Base-by-base conservation (phyloP, 1,140 invertebrate species). In the Cydia pomonella region DNA sequence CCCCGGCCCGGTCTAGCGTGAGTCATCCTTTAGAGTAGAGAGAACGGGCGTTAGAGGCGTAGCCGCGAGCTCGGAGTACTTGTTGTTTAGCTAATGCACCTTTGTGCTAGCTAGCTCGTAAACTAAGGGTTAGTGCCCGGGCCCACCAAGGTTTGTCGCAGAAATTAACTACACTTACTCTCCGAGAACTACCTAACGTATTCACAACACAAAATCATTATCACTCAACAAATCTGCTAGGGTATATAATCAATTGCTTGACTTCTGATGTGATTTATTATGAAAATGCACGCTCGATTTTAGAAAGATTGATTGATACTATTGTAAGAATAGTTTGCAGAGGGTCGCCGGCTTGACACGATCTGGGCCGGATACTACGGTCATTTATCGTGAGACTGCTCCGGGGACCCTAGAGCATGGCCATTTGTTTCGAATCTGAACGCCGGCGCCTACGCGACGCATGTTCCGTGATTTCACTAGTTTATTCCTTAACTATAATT, bases 1-100 rank as follows among this genome's bases (percentile, higher is more conserved):
- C n/a, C n/a, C n/a, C n/a, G n/a, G n/a, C n/a, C n/a, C n/a, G n/a
- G n/a, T n/a, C n/a, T n/a, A n/a, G n/a, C n/a, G n/a, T n/a, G n/a
- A n/a, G n/a, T n/a, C n/a, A n/a, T n/a, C n/a, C n/a, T 33, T 69
- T 69, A 27, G 63, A 66, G 27, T 69, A 29, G 63, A 66, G 63
- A 66, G 63, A n/a, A 12, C 63, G 63, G 16, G 63, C 25, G 47
- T 66, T 76, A 82, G 78, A 81, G 78, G 79, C 81, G 80, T 80
- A 78, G 78, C 79, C 72, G 76, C 78, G 75, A 83, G 78, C 80
- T 82, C 76, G 80, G 73, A 84, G 83, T 88, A 87, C 87, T 84
- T 84, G 84, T 87, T 88, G 84, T 87, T 84, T 77, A 77, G 73
- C 79, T 87, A 90, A 87, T 90, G 87, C 79, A 86, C 85, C 82